phyloP scores from a whole-genome alignment of 2,888 invertebrate species.

The Amphipoea oculea region DNA sequence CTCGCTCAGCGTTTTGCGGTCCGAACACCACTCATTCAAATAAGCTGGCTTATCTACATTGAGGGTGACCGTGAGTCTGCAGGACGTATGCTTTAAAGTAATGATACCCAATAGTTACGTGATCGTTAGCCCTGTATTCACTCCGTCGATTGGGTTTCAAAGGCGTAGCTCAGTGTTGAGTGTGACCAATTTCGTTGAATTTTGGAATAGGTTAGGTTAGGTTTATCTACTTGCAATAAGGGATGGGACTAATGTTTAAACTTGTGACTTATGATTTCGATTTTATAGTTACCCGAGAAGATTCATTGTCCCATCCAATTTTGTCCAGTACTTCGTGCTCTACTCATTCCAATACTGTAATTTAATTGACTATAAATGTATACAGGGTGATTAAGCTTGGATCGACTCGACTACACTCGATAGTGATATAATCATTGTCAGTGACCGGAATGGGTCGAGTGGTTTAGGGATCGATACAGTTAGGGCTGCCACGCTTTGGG shows the following conservation, averaged over 20 bases:
- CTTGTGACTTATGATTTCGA: conserved; percentile 37
- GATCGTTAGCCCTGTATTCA: conserved; percentile 45
- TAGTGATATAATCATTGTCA: conserved; percentile 45
- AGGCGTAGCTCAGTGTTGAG: conserved; percentile 28
- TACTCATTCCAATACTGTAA: conserved; percentile 21
- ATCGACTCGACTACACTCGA: conserved; percentile 14
- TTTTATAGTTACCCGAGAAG: conserved; percentile 16
- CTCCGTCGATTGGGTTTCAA: conserved; percentile 32
- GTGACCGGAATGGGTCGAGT: conserved; percentile 31
- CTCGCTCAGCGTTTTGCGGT: conserved; percentile 76
- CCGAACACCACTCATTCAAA: conserved; percentile 75
- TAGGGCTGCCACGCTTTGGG: conserved; percentile 11
- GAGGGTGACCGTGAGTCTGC: conserved; percentile 52
- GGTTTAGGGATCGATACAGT: conserved; percentile 21
- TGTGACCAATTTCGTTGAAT: conserved; percentile 41
- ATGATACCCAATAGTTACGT: conserved; percentile 52
- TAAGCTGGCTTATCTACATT: conserved; percentile 74
- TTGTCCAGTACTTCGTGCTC: background rate
- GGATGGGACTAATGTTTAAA: conserved; percentile 37
- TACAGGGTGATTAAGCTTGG: conserved; percentile 17
- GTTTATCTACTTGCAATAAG: conserved; percentile 37
- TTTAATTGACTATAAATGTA: conserved; percentile 32
- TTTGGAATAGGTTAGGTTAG: conserved; percentile 14
- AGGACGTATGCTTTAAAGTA: conserved; percentile 42
- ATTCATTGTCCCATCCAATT: conserved; percentile 24